Evolutionary conservation across 2,888 invertebrate genomes (phyloP).

Genomic region (Ectobius pallidus): DNA sequence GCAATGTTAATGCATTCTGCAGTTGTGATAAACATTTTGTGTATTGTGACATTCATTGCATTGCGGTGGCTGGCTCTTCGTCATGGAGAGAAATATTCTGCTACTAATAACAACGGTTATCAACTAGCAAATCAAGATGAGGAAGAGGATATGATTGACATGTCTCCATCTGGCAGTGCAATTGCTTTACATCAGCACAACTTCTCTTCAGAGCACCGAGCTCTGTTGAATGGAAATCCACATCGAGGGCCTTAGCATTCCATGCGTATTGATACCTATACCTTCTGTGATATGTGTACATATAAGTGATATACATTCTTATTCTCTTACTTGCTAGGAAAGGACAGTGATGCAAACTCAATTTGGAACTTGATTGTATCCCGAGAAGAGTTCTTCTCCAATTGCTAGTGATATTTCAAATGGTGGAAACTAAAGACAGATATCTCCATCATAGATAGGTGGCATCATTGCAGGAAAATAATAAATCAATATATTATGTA

Average conservation of each 20-base stretch:
- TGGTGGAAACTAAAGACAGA: too few relatives aligned
- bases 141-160: slow-evolving; percentile 45
- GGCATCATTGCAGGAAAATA: too few relatives aligned
- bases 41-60: slow-evolving; percentile 49
- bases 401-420: too few relatives aligned
- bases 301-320: not conserved
- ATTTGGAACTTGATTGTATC: too few relatives aligned
- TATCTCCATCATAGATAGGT: too few relatives aligned
- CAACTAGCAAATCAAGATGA: slow-evolving; percentile 47
- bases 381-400: too few relatives aligned
- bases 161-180: slow-evolving; percentile 31
- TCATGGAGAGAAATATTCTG: slow-evolving; percentile 46
- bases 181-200: slow-evolving; percentile 13
- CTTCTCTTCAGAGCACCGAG: slow-evolving; percentile 36
- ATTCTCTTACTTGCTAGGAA: too few relatives aligned
- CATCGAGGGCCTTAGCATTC: slow-evolving; percentile 32
- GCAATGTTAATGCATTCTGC: slow-evolving; percentile 53
- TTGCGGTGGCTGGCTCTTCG: slow-evolving; percentile 51
- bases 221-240: slow-evolving; percentile 36
- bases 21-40: slow-evolving; percentile 48
- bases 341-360: too few relatives aligned
- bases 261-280: not conserved
- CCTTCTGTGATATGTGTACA: slow-evolving; percentile 10
- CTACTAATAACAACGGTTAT: slow-evolving; percentile 43
- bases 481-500: too few relatives aligned